phyloP scores from a whole-genome alignment of 2,888 invertebrate genomes.

The Gortyna flavago region DNA sequence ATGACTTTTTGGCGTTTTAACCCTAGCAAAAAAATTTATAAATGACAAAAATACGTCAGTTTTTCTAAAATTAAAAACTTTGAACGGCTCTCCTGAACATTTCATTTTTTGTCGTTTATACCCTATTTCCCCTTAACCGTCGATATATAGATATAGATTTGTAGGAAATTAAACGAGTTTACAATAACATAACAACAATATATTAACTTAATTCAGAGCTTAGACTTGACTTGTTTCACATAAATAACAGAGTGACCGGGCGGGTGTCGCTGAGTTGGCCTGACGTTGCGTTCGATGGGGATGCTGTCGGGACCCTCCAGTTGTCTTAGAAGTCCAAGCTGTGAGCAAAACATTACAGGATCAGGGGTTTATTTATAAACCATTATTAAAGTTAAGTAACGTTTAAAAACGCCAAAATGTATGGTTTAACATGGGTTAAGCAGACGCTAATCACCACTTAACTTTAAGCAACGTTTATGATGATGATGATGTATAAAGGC shows the following conservation, averaged over 20 bases:
- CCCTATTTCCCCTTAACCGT: too few relatives aligned
- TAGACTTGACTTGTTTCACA: conserved; percentile 85
- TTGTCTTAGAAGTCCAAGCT: conserved; percentile 84
- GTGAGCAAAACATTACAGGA: conserved; percentile 59
- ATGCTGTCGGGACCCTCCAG: conserved; percentile 82
- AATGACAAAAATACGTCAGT: too few relatives aligned
- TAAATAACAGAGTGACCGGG: conserved; percentile 88
- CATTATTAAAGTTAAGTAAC: neutral
- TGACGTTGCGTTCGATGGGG: conserved; percentile 86
- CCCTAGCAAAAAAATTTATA: too few relatives aligned
- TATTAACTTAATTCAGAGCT: conserved; percentile 74
- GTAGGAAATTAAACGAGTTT: conserved; percentile 24
- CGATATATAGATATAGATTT: too few relatives aligned
- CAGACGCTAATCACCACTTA: too few relatives aligned
- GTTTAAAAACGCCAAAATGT: neutral
- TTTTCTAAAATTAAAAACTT: too few relatives aligned
- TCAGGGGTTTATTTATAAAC: neutral
- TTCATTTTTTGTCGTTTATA: too few relatives aligned
- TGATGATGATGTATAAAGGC: too few relatives aligned
- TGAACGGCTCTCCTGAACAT: too few relatives aligned
- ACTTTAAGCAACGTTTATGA: too few relatives aligned
- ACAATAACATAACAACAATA: conserved; percentile 41
- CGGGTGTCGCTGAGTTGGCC: conserved; percentile 87
- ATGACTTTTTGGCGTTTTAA: too few relatives aligned
- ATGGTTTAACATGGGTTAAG: too few relatives aligned